Evolutionary conservation across 2,113 vertebrate genomes (phyloP).

Genomic region (Bambusicola thoracicus): DNA sequence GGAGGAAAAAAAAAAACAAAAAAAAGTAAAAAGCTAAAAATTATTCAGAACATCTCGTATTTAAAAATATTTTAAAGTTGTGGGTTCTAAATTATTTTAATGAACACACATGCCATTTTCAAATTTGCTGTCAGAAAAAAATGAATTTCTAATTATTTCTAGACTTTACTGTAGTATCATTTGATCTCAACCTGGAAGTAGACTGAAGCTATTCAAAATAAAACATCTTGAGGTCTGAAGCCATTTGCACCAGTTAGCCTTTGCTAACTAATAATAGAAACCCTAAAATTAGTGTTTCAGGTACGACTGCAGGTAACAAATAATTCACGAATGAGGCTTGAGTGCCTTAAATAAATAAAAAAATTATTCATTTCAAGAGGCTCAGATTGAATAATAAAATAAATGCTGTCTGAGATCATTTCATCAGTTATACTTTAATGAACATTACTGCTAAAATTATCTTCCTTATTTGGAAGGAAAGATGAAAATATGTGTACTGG

Average conservation of each 20-base stretch:
- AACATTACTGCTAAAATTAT: background rate
- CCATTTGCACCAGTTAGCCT: background rate
- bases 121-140: background rate
- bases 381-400: background rate
- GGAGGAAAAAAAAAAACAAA: background rate
- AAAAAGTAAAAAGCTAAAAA: background rate
- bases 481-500: background rate
- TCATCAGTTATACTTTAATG: background rate
- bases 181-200: background rate
- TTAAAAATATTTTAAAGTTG: background rate
- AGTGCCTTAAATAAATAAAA: constrained; percentile 2
- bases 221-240: background rate
- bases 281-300: background rate
- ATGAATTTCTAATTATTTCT: background rate
- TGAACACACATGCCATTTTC: background rate
- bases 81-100: background rate
- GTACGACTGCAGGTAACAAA: background rate
- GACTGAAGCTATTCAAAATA: background rate
- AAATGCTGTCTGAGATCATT: background rate
- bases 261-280: background rate
- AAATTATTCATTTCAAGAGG: background rate
- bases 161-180: background rate
- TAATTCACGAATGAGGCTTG: background rate
- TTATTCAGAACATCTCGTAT: background rate
- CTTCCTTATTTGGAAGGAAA: background rate